Evolutionary conservation across 1,140 invertebrate genomes (phyloP).

Genomic region (Camponotus vicinus): DNA sequence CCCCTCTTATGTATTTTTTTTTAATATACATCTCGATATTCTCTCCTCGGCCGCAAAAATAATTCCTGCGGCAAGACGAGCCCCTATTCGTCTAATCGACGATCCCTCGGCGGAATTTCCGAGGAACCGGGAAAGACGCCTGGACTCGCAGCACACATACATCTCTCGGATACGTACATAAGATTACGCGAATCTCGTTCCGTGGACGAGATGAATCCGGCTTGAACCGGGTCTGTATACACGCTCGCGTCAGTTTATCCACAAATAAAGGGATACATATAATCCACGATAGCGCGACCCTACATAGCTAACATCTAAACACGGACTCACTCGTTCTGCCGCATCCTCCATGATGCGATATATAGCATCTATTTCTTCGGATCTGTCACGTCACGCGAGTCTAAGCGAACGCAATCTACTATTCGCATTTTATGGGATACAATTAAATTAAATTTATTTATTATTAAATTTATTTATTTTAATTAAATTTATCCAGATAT

Average conservation of each 20-base stretch:
- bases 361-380: constrained; percentile 60
- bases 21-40: no score
- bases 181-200: constrained; percentile 49
- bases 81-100: no score
- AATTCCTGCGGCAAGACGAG: not conserved
- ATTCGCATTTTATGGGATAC: not conserved
- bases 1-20: not conserved
- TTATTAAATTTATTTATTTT: no score
- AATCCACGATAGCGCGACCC: constrained; percentile 46
- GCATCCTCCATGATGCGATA: not conserved
- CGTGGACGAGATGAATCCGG: constrained; percentile 53
- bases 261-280: constrained; percentile 56
- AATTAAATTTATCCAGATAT: constrained; percentile 33
- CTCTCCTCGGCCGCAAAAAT: not conserved
- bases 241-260: constrained; percentile 36
- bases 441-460: constrained; percentile 14
- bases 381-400: not conserved
- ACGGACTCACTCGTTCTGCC: not conserved
- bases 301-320: constrained; percentile 50
- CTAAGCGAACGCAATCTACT: constrained; percentile 27
- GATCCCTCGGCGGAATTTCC: not conserved
- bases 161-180: constrained; percentile 42
- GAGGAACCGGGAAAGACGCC: no score
- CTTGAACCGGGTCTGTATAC: constrained; percentile 28
- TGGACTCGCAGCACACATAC: not conserved